Evolutionary conservation across 2,888 invertebrate species (phyloP).

Genomic region (Podotricha telesiphe): DNA sequence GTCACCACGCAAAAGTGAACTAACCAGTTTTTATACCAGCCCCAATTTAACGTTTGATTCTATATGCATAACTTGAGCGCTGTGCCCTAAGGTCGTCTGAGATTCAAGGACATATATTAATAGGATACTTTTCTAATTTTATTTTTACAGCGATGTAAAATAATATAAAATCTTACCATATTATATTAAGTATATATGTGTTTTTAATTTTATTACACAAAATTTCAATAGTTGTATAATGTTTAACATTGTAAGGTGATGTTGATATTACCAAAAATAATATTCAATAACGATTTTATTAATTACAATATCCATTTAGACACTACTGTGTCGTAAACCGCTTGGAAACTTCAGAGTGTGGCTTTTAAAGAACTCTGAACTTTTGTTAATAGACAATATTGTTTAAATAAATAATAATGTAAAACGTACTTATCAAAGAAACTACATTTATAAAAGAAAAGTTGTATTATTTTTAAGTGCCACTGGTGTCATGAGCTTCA

Average conservation of each 20-base stretch:
- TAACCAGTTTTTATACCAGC: constrained; percentile 73
- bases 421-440: too few species aligned
- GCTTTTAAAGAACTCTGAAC: too few species aligned
- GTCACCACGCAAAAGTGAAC: constrained; percentile 65
- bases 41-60: constrained; percentile 79
- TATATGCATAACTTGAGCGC: constrained; percentile 76
- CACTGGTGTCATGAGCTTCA: too few species aligned
- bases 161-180: constrained; percentile 2
- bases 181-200: not conserved
- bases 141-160: constrained; percentile 21
- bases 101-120: constrained; percentile 73
- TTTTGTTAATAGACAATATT: too few species aligned
- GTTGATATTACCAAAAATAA: not conserved
- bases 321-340: too few species aligned
- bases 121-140: constrained; percentile 46
- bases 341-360: too few species aligned
- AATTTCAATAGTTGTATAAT: constrained; percentile 1
- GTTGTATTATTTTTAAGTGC: too few species aligned
- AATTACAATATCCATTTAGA: not conserved
- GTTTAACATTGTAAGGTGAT: not conserved
- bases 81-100: constrained; percentile 77
- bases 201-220: not conserved
- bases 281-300: not conserved
- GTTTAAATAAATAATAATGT: too few species aligned
- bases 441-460: too few species aligned